Base-by-base conservation (phyloP, 1,140 invertebrate genomes). In the Theocolax elegans region DNA sequence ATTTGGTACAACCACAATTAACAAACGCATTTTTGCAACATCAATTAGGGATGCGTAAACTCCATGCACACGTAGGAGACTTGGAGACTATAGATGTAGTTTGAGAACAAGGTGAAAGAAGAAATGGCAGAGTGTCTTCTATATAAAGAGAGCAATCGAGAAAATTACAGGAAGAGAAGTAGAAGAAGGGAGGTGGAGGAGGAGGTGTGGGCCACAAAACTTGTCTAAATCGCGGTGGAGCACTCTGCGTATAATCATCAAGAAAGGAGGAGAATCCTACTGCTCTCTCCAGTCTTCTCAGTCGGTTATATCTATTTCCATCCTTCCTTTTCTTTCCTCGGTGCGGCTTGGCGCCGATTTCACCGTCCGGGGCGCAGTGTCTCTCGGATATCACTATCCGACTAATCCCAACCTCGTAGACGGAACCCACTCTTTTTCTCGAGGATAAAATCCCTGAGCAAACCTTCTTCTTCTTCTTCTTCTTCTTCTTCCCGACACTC, bases 361-460 rank as follows among this genome's bases (percentile, higher is more conserved):
- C 42, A 13, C 42, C 42, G 3, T 8, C 6, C 13, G 15, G 13
- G 19, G 48, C 66, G 29, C 40, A 40, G 27, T 46, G 59, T 44
- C 58, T 35, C 19, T 23, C 40, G 25, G 59, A 63, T 56, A 69
- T 69, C 48, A 46, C 59, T 63, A 63, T 56, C 67, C 51, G 75
- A 73, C 75, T 79, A 79, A 79, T 79, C 77, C 76, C 64, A 23
- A 60, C 58, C 78, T 75, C 76, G 70, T 75, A 74, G 56, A 62
- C 35, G 42, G 31, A 49, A 42, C 25, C 31, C 35, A 56, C 59
- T 69, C 49, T 49, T 56, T 56, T 63, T 59, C 46, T 44, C 23
- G 49, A 62, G 48, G 58, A 69, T 63, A 46, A 63, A 58, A 58
- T 70, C 49, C 67, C 19, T 64, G 59, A 64, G 59, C 59, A 63